A percentile compares a stretch with the other conserved stretches of the same genome.
These are phyloP conservation scores for Melanotaenia pygmaea DNA, from an alignment of 2,797 vertebrate species.

Conservation along the genomic window DNA sequence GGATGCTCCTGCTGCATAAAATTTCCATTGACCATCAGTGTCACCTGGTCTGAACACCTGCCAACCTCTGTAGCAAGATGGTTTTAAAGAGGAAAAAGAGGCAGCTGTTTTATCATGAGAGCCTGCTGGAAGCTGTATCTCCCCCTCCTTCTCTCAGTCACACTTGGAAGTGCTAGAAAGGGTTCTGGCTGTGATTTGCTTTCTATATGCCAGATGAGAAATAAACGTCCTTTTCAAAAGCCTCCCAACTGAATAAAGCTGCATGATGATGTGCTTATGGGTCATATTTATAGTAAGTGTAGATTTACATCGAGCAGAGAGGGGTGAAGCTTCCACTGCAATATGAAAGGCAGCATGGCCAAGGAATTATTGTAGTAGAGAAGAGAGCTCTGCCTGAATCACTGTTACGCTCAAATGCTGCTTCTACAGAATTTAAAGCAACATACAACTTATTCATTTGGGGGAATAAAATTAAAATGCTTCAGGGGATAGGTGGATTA, in stretches of 20 bases:
- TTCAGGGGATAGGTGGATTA: slow-evolving; percentile 2
- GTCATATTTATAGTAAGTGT: slow-evolving; percentile 70
- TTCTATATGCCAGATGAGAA: slow-evolving; percentile 52
- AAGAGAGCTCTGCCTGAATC: slow-evolving; percentile 34
- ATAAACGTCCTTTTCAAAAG: slow-evolving; percentile 54
- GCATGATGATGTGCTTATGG: slow-evolving; percentile 58
- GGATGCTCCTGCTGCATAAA: slow-evolving; percentile 45
- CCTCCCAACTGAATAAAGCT: slow-evolving; percentile 52
- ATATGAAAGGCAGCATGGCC: slow-evolving; percentile 43
- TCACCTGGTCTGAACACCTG: slow-evolving; percentile 52
- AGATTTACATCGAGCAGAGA: slow-evolving; percentile 50
- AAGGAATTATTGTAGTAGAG: slow-evolving; percentile 50
- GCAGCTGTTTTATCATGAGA: slow-evolving; percentile 48
- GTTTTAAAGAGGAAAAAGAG: slow-evolving; percentile 35
- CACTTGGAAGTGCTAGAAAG: slow-evolving; percentile 54
- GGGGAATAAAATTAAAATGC: slow-evolving; percentile 3
- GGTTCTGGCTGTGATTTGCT: slow-evolving; percentile 58
- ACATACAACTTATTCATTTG: slow-evolving; percentile 18
- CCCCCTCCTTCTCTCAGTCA: slow-evolving; percentile 15
- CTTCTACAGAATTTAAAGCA: slow-evolving; percentile 38
- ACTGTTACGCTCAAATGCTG: slow-evolving; percentile 21
- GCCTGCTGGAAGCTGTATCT: slow-evolving; percentile 37
- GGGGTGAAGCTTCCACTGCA: slow-evolving; percentile 42
- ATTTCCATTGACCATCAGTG: slow-evolving; percentile 41
- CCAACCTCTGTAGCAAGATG: slow-evolving; percentile 30